Evolutionary conservation across 1,140 invertebrate genomes (phyloP), one percentile per base, ranked within the genome.

Genomic region (Orussus abietinus): DNA sequence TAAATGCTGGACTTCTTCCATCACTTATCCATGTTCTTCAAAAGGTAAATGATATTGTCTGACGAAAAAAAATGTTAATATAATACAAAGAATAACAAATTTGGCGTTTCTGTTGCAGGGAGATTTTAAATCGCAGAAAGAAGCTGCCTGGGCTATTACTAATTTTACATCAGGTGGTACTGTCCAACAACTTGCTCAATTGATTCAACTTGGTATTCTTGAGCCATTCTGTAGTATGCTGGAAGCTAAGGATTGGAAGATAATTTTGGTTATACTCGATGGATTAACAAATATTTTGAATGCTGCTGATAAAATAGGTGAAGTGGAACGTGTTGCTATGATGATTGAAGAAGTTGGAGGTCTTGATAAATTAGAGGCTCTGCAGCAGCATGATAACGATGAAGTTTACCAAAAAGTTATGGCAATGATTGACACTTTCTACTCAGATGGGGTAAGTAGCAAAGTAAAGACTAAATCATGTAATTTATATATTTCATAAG

Each of bases 341-440:
- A 69, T 78, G 56, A 75, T 84, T 43, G 81, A 84, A 62, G 79
- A 83, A 56, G 72, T 69, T 48, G 78, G 78, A 34, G 86, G 85
- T 20, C 60, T 91, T 30, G 87, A 90, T 66, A 85, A 83, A 63
- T 78, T 90, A 40, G 86, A 90, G 66, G 57, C 52, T 30, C 67
- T 90, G 5, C 86, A 90, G 54, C 74, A 78, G 42, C 86, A 90
- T 64, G 79, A 84, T 55, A 88, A 87, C 69, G 79, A 81, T 52
- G 75, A 86, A 59, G 81, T 97, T 31, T 96, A 96, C 72, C 83
- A 86, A 58, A 85, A 92, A 65, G 81, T 85, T 5, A 79, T 83
- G 38, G 72, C 77, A 38, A 84, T 96, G 37, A 83, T 96, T 44
- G 92, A 96, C 55, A 79, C 75, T 0, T 96, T 82, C 70, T 96